phyloP scores from a whole-genome alignment of 2,888 invertebrate genomes.

The Hyposoter dolosus region DNA sequence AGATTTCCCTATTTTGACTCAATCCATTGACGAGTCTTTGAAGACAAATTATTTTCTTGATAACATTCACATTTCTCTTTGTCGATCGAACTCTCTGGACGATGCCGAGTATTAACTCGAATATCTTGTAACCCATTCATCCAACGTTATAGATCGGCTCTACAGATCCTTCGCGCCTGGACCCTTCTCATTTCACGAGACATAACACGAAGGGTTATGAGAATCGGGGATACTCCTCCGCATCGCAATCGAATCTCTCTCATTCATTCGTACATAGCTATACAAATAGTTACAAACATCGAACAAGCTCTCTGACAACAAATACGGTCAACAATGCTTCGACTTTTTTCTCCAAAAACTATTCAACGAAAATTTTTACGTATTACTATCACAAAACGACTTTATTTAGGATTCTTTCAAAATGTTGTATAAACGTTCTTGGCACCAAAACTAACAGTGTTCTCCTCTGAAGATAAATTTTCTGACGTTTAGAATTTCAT shows the following conservation, averaged over 20 bases:
- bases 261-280: slow-evolving; percentile 43
- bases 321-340: slow-evolving; percentile 52
- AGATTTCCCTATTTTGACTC: neutral
- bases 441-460: no score
- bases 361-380: slow-evolving; percentile 18
- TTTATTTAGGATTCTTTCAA: no score
- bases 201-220: slow-evolving; percentile 53
- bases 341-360: slow-evolving; percentile 17
- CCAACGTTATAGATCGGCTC: neutral
- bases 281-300: slow-evolving; percentile 16
- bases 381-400: no score
- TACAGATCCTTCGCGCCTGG: slow-evolving; percentile 33
- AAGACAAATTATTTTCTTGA: neutral
- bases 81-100: neutral
- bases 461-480: no score
- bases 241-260: slow-evolving; percentile 67
- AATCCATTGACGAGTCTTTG: neutral
- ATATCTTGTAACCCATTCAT: slow-evolving; percentile 35
- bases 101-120: neutral
- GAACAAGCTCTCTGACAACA: slow-evolving; percentile 30
- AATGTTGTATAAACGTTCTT: no score
- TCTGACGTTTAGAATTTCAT: no score
- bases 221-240: slow-evolving; percentile 67
- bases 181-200: slow-evolving; percentile 50
- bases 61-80: neutral